phyloP scores from a whole-genome alignment of 2,797 vertebrate genomes.

The Liparis tanakae region DNA sequence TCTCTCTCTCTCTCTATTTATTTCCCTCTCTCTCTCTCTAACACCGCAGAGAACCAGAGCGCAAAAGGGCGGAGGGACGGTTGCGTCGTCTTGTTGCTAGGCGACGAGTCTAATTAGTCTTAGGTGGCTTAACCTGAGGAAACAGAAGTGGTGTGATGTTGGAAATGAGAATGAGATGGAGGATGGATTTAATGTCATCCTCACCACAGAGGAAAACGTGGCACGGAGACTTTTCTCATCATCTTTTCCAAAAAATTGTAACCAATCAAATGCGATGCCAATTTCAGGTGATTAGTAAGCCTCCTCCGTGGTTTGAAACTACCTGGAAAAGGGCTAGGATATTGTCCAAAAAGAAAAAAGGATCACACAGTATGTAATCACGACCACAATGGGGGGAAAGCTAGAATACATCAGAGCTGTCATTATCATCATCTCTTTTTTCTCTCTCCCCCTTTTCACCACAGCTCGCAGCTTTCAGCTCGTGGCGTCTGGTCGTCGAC shows the following conservation, averaged over 20 bases:
- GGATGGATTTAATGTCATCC: background rate
- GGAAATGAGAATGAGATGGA: slow-evolving; percentile 12
- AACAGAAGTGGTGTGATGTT: slow-evolving; percentile 17
- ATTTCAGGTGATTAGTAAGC: slow-evolving; percentile 37
- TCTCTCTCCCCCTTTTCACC: background rate
- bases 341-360: background rate
- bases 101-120: slow-evolving; percentile 57
- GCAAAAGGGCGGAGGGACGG: slow-evolving; percentile 27
- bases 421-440: slow-evolving; percentile 45
- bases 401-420: slow-evolving; percentile 22
- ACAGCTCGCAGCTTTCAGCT: background rate
- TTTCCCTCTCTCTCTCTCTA: background rate
- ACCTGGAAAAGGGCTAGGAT: slow-evolving; percentile 17
- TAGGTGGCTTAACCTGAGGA: slow-evolving; percentile 42
- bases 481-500: background rate
- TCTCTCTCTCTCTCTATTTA: background rate
- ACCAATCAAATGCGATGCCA: slow-evolving; percentile 18
- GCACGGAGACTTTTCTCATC: background rate
- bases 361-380: slow-evolving; percentile 32
- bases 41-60: slow-evolving; percentile 31
- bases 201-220: background rate
- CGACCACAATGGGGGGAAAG: slow-evolving; percentile 13
- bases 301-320: slow-evolving; percentile 18
- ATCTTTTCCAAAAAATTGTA: slow-evolving; percentile 9
- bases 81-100: slow-evolving; percentile 55